A percentile compares a stretch with the other conserved stretches of the same genome.
phyloP scores from a whole-genome alignment of 2,797 vertebrate species.

The Aplochiton taeniatus region DNA sequence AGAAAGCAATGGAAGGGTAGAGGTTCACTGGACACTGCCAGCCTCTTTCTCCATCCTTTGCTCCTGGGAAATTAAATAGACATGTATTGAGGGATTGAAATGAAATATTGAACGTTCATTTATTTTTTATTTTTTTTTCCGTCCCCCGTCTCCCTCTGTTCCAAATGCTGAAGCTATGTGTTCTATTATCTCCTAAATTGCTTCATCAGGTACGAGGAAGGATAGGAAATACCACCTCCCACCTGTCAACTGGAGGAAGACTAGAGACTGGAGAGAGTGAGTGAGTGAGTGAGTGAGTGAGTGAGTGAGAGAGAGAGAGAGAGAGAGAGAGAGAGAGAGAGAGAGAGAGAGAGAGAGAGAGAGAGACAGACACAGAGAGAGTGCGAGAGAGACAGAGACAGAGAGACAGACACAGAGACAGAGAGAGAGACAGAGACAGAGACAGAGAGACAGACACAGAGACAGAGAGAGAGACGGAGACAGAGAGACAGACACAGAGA shows the following conservation, averaged over 20 bases:
- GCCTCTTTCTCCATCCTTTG: conserved; percentile 19
- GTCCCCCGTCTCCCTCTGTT: conserved; percentile 37
- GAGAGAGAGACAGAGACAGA: no score
- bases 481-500: no score
- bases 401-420: no score
- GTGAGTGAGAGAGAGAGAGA: no score
- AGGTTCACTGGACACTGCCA: conserved; percentile 52
- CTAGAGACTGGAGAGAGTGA: conserved; percentile 9
- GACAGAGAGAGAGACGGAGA: no score
- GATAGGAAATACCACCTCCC: not conserved
- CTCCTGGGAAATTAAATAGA: conserved; percentile 65
- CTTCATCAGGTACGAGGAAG: conserved; percentile 29
- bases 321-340: conserved; percentile 3
- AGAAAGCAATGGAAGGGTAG: conserved; percentile 34
- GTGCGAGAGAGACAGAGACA: no score
- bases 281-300: not conserved
- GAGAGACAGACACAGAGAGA: no score
- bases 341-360: not conserved
- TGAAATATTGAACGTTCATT: conserved; percentile 49
- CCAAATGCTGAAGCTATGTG: conserved; percentile 31
- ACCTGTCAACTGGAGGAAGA: conserved; percentile 20
- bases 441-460: no score
- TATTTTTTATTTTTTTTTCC: conserved; percentile 24
- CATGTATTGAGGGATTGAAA: conserved; percentile 53
- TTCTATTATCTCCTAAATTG: conserved; percentile 44